Evolutionary conservation across 2,888 invertebrate genomes (phyloP), one percentile per base, ranked within the genome.

Genomic region (Tricholauxania praeusta): DNA sequence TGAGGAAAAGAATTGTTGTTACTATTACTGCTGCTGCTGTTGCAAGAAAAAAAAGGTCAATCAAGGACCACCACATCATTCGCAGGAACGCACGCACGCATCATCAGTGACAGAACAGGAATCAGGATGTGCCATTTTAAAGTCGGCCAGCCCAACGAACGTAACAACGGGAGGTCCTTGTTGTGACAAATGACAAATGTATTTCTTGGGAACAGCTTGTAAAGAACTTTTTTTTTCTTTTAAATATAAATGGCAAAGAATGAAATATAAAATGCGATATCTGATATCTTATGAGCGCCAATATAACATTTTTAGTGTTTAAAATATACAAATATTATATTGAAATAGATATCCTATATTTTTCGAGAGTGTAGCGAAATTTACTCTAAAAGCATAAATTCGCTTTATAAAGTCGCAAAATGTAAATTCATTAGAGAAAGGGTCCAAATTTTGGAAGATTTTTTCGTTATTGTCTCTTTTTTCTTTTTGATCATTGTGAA

Each of bases 111-210:
- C 72, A 39, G 39, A 39, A 39, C 39, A 70, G 52, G 39, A 74
- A 68, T 67, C 83, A 84, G 83, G 84, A 84, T 84, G 79, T 82
- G 75, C 78, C 77, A 75, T 59, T 77, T 77, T 79, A 47, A 70
- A 19, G 19, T 28, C 52, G 48, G 51, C 53, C 49, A 66, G n/a
- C 39, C 49, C 19, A 57, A 68, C 71, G 51, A 76, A 76, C 78
- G 75, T 77, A 80, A 74, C 83, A 74, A 80, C 83, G 83, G 84
- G 84, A 78, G 84, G 84, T 84, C 84, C 79, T 79, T 66, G 60
- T 76, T 78, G 73, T 76, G 75, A 81, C 79, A 81, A 82, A 84
- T 84, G 84, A 84, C 80, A 83, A 84, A 84, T 84, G 83, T 84
- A 79, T 82, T 82, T 82, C 79, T 79, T 71, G 73, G 64, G 69